These are phyloP conservation scores for Anarsia innoxiella DNA, from an alignment of 2,888 invertebrate genomes.

Conservation along the genomic window DNA sequence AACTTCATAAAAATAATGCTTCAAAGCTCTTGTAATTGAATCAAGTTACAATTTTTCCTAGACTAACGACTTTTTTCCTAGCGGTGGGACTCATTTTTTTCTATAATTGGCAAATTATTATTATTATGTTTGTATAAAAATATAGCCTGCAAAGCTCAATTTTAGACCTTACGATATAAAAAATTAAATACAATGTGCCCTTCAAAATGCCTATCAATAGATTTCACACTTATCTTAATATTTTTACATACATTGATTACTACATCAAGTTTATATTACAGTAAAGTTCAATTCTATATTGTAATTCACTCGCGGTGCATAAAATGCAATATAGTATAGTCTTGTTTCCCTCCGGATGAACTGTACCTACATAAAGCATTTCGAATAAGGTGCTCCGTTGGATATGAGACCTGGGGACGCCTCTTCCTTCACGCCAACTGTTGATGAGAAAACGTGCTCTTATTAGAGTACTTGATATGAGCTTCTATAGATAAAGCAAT, in stretches of 20 bases:
- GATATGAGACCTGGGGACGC: conserved; percentile 45
- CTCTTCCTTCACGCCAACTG: conserved; percentile 65
- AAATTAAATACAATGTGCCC: too few species aligned
- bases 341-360: conserved; percentile 18
- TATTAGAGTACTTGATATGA: conserved; percentile 2
- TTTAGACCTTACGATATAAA: too few species aligned
- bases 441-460: conserved; percentile 14
- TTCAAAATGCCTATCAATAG: too few species aligned
- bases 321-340: conserved; percentile 8
- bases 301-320: conserved; percentile 1
- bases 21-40: too few species aligned
- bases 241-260: conserved; percentile 18
- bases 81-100: too few species aligned
- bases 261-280: conserved; percentile 20
- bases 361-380: conserved; percentile 56
- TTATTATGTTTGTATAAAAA: too few species aligned
- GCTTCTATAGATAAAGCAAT: conserved; percentile 5
- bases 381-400: conserved; percentile 57
- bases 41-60: too few species aligned
- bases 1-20: too few species aligned
- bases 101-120: too few species aligned
- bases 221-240: too few species aligned
- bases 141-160: too few species aligned
- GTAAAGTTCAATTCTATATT: neutral
- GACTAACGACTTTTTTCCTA: too few species aligned